Percentiles rank a stretch among this genome's conserved stretches.
phyloP scores from a whole-genome alignment of 2,797 vertebrate genomes.

The Cyclura pinguis region DNA sequence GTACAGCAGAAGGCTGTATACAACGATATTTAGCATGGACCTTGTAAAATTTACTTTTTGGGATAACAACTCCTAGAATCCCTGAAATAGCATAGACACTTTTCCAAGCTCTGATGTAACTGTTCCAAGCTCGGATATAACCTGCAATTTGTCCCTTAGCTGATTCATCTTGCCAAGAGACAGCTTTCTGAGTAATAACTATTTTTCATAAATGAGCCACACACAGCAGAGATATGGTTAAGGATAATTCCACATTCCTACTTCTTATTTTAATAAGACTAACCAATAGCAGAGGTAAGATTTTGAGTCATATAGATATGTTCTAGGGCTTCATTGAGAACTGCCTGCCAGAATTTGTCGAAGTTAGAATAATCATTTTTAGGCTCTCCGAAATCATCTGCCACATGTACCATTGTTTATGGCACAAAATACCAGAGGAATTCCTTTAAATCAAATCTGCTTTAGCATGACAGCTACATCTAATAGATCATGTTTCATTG shows the following conservation, averaged over 20 bases:
- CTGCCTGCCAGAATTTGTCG: slow-evolving; percentile 25
- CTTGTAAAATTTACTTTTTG: too few relatives aligned
- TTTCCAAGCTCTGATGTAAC: too few relatives aligned
- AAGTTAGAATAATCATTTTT: slow-evolving; percentile 56
- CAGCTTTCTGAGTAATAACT: too few relatives aligned
- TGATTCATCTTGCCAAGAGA: not conserved
- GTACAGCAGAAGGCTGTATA: not conserved
- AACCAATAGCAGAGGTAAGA: not conserved
- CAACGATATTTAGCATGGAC: slow-evolving; percentile 2
- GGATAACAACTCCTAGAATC: too few relatives aligned
- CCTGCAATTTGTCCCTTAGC: not conserved
- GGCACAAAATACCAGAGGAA: slow-evolving; percentile 30
- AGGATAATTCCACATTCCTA: not conserved
- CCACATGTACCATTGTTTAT: slow-evolving; percentile 19
- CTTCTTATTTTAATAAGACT: not conserved
- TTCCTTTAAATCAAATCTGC: slow-evolving; percentile 49
- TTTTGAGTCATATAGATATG: not conserved
- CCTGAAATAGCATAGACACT: too few relatives aligned
- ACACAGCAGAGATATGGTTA: not conserved
- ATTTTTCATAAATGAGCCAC: not conserved
- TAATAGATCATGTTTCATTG: slow-evolving; percentile 30
- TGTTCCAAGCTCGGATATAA: not conserved
- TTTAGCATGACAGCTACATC: slow-evolving; percentile 9
- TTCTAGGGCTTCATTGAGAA: not conserved
- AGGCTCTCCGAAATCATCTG: not conserved